These are phyloP conservation scores for Hemistola chrysoprasaria DNA, from an alignment of 2,888 invertebrate species.

Conservation along the genomic window DNA sequence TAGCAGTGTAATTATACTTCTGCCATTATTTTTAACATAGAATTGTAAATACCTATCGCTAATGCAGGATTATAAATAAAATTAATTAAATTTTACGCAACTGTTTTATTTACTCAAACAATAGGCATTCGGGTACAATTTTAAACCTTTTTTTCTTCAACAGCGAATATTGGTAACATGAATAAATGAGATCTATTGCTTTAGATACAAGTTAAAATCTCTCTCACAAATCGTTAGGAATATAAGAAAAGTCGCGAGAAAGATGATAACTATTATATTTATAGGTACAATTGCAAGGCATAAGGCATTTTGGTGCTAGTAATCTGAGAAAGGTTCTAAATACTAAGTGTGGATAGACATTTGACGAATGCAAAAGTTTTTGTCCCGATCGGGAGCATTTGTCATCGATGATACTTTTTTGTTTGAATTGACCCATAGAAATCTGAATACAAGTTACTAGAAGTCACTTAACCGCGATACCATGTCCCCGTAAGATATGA, in stretches of 20 bases:
- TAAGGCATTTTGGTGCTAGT: conserved; percentile 19
- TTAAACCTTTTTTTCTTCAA: conserved; percentile 23
- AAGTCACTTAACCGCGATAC: too few relatives aligned
- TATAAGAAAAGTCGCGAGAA: conserved; percentile 26
- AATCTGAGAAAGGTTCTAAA: conserved; percentile 2
- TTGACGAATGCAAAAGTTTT: too few relatives aligned
- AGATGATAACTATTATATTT: conserved; percentile 24
- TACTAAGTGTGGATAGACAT: background rate
- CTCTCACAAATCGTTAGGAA: conserved; percentile 26
- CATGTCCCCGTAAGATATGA: too few relatives aligned
- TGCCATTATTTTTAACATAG: background rate
- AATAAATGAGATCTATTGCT: conserved; percentile 33
- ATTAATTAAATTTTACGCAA: conserved; percentile 23
- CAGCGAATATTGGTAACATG: conserved; percentile 30
- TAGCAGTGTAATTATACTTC: too few relatives aligned
- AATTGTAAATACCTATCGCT: conserved; percentile 23
- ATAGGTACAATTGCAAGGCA: conserved; percentile 12
- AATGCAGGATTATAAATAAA: conserved; percentile 16
- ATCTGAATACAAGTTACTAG: too few relatives aligned
- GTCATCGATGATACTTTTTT: too few relatives aligned
- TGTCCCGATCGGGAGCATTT: too few relatives aligned
- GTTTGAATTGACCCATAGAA: too few relatives aligned
- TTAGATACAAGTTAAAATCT: conserved; percentile 25
- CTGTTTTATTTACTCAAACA: conserved; percentile 33
- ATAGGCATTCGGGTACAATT: conserved; percentile 31